A percentile compares a stretch with the other conserved stretches of the same genome.
phyloP scores from a whole-genome alignment of 2,888 invertebrate genomes.

The Tryphoninae sp. region DNA sequence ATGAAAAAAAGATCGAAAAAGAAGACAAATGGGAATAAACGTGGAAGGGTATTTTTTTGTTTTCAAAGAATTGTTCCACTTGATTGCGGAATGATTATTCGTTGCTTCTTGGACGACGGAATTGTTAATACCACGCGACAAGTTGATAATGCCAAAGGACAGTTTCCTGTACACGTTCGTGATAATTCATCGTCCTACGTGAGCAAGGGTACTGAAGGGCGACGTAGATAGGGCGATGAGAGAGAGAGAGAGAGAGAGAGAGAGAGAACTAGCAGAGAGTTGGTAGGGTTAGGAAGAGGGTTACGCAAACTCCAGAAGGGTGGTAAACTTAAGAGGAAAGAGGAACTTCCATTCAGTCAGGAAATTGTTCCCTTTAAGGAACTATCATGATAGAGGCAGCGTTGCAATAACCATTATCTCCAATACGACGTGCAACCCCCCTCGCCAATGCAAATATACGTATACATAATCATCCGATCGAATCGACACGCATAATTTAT shows the following conservation, averaged over 20 bases:
- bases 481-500: neutral
- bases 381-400: neutral
- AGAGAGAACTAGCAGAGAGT: constrained; percentile 1
- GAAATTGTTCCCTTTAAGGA: constrained; percentile 6
- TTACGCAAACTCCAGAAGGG: constrained; percentile 1
- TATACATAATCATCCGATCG: neutral
- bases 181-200: constrained; percentile 36
- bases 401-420: constrained; percentile 8
- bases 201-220: neutral
- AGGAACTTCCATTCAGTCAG: constrained; percentile 2
- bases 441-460: neutral
- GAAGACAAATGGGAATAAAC: no score
- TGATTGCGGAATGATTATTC: no score
- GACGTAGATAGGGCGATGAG: no score
- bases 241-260: neutral
- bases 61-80: no score
- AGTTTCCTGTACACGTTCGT: constrained; percentile 10
- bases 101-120: no score
- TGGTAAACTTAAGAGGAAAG: constrained; percentile 18
- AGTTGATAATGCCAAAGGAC: constrained; percentile 18
- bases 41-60: no score
- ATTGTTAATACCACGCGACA: constrained; percentile 16
- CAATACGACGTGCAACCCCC: neutral
- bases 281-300: neutral
- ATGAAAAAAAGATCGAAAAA: no score